phyloP scores from a whole-genome alignment of 2,797 vertebrate species.

The Crenuchus spilurus region DNA sequence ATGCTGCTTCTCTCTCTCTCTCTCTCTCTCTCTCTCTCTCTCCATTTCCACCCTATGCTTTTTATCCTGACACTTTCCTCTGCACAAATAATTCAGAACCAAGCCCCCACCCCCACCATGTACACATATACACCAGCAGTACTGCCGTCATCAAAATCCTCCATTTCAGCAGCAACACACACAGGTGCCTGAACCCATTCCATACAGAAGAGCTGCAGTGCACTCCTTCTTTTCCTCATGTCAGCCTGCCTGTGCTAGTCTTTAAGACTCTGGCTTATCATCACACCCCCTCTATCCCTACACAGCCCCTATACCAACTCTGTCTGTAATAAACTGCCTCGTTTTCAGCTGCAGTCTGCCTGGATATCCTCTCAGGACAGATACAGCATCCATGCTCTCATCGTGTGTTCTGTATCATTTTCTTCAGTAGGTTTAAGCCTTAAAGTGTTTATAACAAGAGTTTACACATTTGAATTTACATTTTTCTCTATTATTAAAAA shows the following conservation, averaged over 20 bases:
- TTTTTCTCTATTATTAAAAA: too few species aligned
- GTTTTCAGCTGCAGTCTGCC: constrained; percentile 61
- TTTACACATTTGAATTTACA: too few species aligned
- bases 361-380: constrained; percentile 63
- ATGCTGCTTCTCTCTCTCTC: constrained; percentile 18
- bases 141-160: constrained; percentile 20
- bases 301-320: constrained; percentile 57
- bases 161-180: constrained; percentile 18
- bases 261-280: constrained; percentile 68
- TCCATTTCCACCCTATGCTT: constrained; percentile 5
- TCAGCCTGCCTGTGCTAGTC: constrained; percentile 60
- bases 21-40: not conserved
- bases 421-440: not conserved
- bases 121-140: constrained; percentile 4
- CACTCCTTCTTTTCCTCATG: constrained; percentile 53
- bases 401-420: not conserved
- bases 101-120: not conserved
- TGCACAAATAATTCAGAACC: constrained; percentile 40
- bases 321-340: constrained; percentile 67
- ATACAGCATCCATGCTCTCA: constrained; percentile 26
- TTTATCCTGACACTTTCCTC: constrained; percentile 21
- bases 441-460: not conserved
- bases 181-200: constrained; percentile 24
- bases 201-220: constrained; percentile 14
- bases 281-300: constrained; percentile 55